A percentile compares a stretch with the other conserved stretches of the same genome.
Conservation (phyloP, 2,888 invertebrate species). For the Trachelus troglodyta region DNA sequence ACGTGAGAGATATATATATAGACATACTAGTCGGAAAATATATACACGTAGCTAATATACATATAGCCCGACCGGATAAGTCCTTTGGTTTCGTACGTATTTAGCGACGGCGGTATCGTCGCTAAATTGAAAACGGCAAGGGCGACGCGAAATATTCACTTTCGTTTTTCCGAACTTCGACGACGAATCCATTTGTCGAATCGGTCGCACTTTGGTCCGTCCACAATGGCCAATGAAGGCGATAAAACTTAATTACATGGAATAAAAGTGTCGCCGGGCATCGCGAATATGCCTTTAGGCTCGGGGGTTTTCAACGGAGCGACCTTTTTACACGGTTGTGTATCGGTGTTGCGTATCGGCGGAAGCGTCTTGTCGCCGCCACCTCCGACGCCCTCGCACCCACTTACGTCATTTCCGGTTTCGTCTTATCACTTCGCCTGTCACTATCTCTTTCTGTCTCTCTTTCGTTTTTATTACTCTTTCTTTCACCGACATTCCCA, state of each 20-base stretch:
- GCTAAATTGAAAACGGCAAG: neutral
- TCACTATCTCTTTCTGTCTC: neutral
- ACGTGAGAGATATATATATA: neutral
- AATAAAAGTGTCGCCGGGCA: neutral
- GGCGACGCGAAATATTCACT: neutral
- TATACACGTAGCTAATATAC: neutral
- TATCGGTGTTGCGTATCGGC: neutral
- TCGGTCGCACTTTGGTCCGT: neutral
- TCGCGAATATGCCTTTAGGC: neutral
- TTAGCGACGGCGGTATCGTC: neutral
- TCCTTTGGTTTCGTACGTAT: neutral
- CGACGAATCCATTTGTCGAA: neutral
- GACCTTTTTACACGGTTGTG: neutral
- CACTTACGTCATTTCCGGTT: neutral
- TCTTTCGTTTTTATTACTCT: no score
- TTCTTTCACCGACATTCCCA: no score
- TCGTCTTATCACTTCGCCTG: neutral
- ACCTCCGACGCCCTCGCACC: neutral
- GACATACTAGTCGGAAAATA: neutral
- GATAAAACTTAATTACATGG: constrained; percentile 32
- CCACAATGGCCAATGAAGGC: constrained; percentile 30
- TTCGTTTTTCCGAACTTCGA: neutral
- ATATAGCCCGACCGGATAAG: neutral
- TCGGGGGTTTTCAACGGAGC: neutral
- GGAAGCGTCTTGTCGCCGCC: neutral